phyloP scores from a whole-genome alignment of 2,797 vertebrate species.

The Loris lydekkerianus region DNA sequence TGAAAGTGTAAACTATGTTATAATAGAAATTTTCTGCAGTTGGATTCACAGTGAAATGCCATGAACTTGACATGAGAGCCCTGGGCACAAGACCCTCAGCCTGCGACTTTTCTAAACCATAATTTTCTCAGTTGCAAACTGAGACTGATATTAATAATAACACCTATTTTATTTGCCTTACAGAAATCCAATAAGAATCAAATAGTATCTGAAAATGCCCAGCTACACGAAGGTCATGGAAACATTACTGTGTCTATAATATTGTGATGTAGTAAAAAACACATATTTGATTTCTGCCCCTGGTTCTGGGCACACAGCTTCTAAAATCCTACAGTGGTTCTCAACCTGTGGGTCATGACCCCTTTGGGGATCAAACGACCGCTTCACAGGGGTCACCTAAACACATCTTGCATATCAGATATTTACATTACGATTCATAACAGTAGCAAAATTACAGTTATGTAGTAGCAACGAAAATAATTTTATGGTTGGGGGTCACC shows the following conservation, averaged over 20 bases:
- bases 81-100: not conserved
- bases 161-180: not conserved
- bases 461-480: too few relatives aligned
- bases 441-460: too few relatives aligned
- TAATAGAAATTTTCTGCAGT: too few relatives aligned
- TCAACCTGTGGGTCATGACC: too few relatives aligned
- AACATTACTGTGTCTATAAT: not conserved
- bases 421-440: too few relatives aligned
- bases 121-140: not conserved
- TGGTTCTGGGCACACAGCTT: not conserved
- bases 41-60: not conserved
- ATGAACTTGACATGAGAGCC: not conserved
- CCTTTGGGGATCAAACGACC: too few relatives aligned
- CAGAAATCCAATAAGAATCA: not conserved
- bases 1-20: not conserved
- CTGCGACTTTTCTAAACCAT: not conserved
- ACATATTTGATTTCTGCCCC: not conserved
- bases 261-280: not conserved
- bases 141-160: not conserved
- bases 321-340: not conserved
- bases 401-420: too few relatives aligned
- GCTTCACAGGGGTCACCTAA: too few relatives aligned
- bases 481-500: too few relatives aligned
- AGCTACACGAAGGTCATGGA: not conserved
- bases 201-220: slow-evolving; percentile 12